phyloP scores from a whole-genome alignment of 2,797 vertebrate genomes.

The Trichosurus vulpecula region DNA sequence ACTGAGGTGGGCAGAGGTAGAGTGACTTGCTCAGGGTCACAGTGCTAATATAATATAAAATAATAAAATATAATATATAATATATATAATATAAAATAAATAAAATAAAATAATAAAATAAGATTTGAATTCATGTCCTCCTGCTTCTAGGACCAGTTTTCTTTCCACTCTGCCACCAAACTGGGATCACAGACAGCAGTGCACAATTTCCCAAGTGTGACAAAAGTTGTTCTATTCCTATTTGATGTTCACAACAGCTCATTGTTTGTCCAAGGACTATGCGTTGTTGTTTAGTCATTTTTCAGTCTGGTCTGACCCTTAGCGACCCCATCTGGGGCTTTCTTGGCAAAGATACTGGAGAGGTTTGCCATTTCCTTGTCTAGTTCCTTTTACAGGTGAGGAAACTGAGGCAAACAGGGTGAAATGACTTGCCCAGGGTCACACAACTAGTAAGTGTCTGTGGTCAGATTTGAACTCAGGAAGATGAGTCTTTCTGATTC shows the following conservation, averaged over 20 bases:
- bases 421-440: not conserved
- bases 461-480: not conserved
- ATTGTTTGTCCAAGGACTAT: not conserved
- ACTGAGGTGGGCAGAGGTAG: not conserved
- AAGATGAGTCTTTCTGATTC: not conserved
- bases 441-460: not conserved
- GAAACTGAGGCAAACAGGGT: not conserved
- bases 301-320: not conserved
- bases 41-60: no score
- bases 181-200: not conserved
- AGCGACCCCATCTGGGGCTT: not conserved
- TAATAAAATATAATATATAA: no score
- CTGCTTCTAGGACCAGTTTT: not conserved
- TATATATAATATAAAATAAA: no score
- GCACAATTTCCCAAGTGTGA: not conserved
- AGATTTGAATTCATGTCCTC: not conserved
- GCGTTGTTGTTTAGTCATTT: not conserved
- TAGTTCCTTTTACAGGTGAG: not conserved
- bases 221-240: not conserved
- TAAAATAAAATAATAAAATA: no score
- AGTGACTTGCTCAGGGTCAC: not conserved
- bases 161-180: not conserved
- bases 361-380: not conserved
- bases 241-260: not conserved
- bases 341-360: not conserved